Evolutionary conservation across 2,888 invertebrate species (phyloP).

Genomic region (Yponomeuta plumbellus): DNA sequence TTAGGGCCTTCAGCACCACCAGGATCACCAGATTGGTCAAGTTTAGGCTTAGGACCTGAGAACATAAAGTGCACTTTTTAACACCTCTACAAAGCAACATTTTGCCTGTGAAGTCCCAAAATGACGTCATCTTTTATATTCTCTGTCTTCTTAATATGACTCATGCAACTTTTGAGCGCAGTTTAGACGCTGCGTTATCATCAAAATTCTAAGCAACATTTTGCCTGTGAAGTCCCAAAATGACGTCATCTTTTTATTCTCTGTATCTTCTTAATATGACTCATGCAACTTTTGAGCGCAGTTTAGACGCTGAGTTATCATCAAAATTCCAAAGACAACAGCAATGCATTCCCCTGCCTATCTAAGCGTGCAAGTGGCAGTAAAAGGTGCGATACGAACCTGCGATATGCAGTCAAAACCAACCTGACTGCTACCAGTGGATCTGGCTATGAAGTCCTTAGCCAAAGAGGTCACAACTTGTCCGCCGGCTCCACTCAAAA

Average conservation of each 20-base stretch:
- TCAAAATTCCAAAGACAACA: slow-evolving; percentile 15
- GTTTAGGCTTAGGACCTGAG: slow-evolving; percentile 86
- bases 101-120: not conserved
- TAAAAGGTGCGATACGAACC: slow-evolving; percentile 65
- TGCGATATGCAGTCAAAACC: slow-evolving; percentile 72
- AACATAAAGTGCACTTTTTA: slow-evolving; percentile 18
- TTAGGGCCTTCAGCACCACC: slow-evolving; percentile 86
- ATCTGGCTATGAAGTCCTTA: slow-evolving; percentile 81
- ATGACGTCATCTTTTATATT: not conserved
- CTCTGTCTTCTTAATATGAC: not conserved
- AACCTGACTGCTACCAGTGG: slow-evolving; percentile 83
- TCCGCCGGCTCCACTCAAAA: slow-evolving; percentile 63
- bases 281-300: slow-evolving; percentile 13
- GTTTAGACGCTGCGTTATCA: no score
- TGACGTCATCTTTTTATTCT: not conserved
- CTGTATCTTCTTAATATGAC: not conserved
- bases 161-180: slow-evolving; percentile 12
- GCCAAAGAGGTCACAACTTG: slow-evolving; percentile 78
- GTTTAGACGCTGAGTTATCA: not conserved
- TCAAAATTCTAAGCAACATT: not conserved
- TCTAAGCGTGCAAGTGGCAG: slow-evolving; percentile 46
- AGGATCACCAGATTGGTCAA: slow-evolving; percentile 88
- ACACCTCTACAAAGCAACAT: not conserved
- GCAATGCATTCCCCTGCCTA: slow-evolving; percentile 24
- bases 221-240: not conserved